These are phyloP conservation scores for Muscicapa striata DNA, from an alignment of 2,797 vertebrate genomes.

Conservation along the genomic window DNA sequence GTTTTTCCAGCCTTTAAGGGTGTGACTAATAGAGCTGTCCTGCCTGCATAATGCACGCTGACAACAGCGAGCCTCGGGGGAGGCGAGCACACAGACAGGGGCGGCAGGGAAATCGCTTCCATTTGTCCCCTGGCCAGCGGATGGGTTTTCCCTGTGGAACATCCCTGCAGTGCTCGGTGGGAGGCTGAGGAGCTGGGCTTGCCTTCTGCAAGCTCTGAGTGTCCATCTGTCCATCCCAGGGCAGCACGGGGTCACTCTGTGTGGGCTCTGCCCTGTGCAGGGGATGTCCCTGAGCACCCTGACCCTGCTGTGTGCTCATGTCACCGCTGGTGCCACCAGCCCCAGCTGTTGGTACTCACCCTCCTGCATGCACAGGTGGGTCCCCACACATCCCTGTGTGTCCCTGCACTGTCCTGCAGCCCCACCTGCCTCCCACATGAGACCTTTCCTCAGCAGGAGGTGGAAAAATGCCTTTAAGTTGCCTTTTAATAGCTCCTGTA, in stretches of 20 bases:
- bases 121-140: not conserved
- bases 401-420: not conserved
- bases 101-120: not conserved
- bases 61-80: not conserved
- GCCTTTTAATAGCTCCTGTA: slow-evolving; percentile 16
- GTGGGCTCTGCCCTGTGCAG: accelerated
- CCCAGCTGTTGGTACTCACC: not conserved
- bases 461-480: not conserved
- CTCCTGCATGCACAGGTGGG: not conserved
- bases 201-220: not conserved
- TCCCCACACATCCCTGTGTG: accelerated
- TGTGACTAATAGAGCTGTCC: not conserved
- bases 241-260: too few relatives aligned
- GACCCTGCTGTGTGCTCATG: accelerated
- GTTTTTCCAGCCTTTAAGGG: not conserved
- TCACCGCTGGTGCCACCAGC: not conserved
- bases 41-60: not conserved
- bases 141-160: not conserved
- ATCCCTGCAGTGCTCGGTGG: accelerated
- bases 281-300: not conserved
- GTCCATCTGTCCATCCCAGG: accelerated
- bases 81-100: not conserved
- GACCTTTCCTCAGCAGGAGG: not conserved
- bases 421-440: slow-evolving; percentile 10
- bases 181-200: not conserved